These are phyloP conservation scores for Eudemis profundana DNA, from an alignment of 2,888 invertebrate species.

Conservation along the genomic window DNA sequence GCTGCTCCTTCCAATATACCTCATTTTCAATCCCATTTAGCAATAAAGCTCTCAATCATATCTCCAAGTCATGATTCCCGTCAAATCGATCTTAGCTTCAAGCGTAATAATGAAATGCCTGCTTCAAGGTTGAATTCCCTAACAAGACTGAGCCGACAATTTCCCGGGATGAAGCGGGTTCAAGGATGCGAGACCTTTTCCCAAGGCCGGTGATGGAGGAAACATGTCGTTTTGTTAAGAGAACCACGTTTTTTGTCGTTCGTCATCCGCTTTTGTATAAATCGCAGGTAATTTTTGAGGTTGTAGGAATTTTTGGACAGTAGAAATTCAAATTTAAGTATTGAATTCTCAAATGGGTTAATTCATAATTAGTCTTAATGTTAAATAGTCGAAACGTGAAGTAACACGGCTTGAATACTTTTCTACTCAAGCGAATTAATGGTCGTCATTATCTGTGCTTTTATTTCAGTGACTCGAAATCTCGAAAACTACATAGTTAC, in stretches of 20 bases:
- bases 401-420: too few species aligned
- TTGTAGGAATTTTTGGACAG: too few species aligned
- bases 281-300: not conserved
- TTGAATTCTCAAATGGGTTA: too few species aligned
- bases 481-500: too few species aligned
- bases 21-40: not conserved
- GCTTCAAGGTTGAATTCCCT: constrained; percentile 38
- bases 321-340: too few species aligned
- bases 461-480: too few species aligned
- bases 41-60: not conserved
- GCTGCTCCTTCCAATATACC: too few species aligned
- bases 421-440: too few species aligned
- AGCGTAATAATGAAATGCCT: constrained; percentile 40
- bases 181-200: constrained; percentile 41
- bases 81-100: constrained; percentile 33
- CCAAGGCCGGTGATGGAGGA: constrained; percentile 26
- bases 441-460: too few species aligned
- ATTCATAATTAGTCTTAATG: too few species aligned
- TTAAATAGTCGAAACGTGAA: too few species aligned
- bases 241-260: not conserved
- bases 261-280: not conserved
- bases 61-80: constrained; percentile 9
- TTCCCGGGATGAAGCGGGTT: constrained; percentile 33
- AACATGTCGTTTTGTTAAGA: constrained; percentile 25
- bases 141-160: constrained; percentile 32